phyloP scores from a whole-genome alignment of 1,140 invertebrate genomes.

The Linepithema humile region DNA sequence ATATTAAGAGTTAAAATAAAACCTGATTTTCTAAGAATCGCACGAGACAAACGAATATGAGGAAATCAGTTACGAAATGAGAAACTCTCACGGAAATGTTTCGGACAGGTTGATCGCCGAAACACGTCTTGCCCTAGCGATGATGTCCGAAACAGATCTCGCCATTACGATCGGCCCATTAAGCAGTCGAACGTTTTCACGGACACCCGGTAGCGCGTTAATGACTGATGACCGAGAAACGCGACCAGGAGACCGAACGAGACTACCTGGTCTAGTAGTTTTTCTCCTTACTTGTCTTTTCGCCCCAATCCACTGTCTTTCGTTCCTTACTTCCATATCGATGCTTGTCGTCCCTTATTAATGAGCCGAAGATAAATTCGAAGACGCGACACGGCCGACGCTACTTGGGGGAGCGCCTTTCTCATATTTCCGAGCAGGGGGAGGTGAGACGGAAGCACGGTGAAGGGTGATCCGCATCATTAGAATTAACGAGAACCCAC shows the following conservation, averaged over 20 bases:
- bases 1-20: background rate
- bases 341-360: constrained; percentile 74
- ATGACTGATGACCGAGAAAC: constrained; percentile 72
- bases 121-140: constrained; percentile 19
- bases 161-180: constrained; percentile 71
- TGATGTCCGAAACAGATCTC: constrained; percentile 16
- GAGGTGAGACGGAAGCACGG: constrained; percentile 33
- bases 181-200: constrained; percentile 67
- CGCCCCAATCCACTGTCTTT: constrained; percentile 43
- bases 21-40: background rate
- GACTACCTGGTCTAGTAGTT: constrained; percentile 61
- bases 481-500: constrained; percentile 54
- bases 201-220: constrained; percentile 73
- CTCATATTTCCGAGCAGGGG: constrained; percentile 61
- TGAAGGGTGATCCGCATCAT: constrained; percentile 47
- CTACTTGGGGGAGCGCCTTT: constrained; percentile 65
- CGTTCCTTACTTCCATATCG: constrained; percentile 69
- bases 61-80: constrained; percentile 50
- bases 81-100: constrained; percentile 32
- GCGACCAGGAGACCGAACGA: constrained; percentile 50
- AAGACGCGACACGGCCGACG: constrained; percentile 65
- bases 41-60: background rate
- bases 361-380: constrained; percentile 73
- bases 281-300: constrained; percentile 62
- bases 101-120: constrained; percentile 38